Conservation (phyloP, 2,113 vertebrate genomes). For the Xiphophorus maculatus region DNA sequence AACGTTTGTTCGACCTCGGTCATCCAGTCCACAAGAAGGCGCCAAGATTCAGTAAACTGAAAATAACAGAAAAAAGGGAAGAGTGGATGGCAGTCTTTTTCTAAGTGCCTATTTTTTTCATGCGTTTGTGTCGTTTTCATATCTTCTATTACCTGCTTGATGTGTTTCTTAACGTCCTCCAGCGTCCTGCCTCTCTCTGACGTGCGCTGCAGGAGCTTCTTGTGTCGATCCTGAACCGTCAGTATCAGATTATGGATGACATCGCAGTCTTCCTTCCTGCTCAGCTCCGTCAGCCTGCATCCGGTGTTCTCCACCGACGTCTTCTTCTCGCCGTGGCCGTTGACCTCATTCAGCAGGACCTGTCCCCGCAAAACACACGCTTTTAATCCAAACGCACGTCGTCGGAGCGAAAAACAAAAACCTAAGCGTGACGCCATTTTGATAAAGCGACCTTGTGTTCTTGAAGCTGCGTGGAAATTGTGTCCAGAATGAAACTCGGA, state of each 20-base stretch:
- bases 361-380: constrained; percentile 38
- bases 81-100: not conserved
- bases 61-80: constrained; percentile 10
- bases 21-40: constrained; percentile 87
- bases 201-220: constrained; percentile 76
- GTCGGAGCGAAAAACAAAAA: not conserved
- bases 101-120: not conserved
- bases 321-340: constrained; percentile 76
- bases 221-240: constrained; percentile 79
- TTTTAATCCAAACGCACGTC: not conserved
- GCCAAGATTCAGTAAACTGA: constrained; percentile 88
- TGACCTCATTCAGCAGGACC: constrained; percentile 80
- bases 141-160: constrained; percentile 78
- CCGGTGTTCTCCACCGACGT: constrained; percentile 72
- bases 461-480: constrained; percentile 81
- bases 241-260: constrained; percentile 81
- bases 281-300: constrained; percentile 76
- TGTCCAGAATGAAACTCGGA: constrained; percentile 85
- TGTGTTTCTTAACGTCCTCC: constrained; percentile 81
- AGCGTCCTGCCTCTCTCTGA: constrained; percentile 76
- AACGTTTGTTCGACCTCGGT: constrained; percentile 81
- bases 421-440: not conserved
- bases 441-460: constrained; percentile 81
- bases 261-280: constrained; percentile 82
- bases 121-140: not conserved